Conservation (phyloP, 2,797 vertebrate genomes). For the Poecile montanus region DNA sequence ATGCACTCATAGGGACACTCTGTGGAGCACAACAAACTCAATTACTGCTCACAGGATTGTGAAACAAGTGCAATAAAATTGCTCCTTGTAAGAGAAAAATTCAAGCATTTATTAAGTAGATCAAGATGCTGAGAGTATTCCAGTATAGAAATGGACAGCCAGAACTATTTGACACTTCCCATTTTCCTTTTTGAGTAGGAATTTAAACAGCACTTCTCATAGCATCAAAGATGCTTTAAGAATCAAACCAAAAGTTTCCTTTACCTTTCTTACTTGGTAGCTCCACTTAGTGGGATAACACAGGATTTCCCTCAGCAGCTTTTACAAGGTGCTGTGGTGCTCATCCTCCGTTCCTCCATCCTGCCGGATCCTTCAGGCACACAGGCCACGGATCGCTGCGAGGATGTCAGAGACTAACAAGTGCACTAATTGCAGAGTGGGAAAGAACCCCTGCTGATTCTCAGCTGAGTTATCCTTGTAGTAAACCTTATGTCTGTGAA, state of each 20-base stretch:
- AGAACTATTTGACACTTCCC: not conserved
- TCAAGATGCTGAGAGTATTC: not conserved
- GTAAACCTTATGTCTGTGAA: not conserved
- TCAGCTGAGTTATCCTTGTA: not conserved
- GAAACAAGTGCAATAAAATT: not conserved
- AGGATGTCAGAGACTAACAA: not conserved
- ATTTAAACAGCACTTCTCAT: not conserved
- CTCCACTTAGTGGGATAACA: conserved; percentile 63
- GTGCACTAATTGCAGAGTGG: not conserved
- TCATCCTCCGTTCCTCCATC: not conserved
- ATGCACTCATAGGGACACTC: not conserved
- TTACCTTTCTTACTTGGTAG: conserved; percentile 39
- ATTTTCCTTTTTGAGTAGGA: not conserved
- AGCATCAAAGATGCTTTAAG: conserved; percentile 13
- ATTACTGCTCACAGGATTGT: not conserved
- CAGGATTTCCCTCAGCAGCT: not conserved
- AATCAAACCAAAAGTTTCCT: conserved; percentile 29
- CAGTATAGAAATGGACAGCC: not conserved
- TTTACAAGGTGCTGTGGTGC: not conserved
- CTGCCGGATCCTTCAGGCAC: not conserved
- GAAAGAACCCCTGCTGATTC: not conserved
- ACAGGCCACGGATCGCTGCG: rapidly evolving
- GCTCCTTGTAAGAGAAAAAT: not conserved
- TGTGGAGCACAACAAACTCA: not conserved
- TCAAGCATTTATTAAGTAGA: not conserved